These are phyloP conservation scores for Baryphthengus martii DNA, from an alignment of 2,113 vertebrate genomes.

Conservation along the genomic window DNA sequence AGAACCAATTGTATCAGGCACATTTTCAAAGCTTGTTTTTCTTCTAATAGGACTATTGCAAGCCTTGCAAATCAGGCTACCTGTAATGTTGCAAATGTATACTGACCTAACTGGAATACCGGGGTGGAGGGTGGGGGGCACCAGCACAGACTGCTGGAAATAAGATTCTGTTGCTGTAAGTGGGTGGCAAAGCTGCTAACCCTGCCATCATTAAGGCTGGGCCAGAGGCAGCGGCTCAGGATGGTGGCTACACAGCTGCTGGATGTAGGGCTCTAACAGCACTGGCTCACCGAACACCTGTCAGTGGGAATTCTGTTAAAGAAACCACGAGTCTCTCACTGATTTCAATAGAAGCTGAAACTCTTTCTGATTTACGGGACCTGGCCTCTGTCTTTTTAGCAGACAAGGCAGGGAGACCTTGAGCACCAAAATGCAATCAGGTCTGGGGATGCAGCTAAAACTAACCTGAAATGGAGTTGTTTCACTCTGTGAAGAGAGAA, in stretches of 20 bases:
- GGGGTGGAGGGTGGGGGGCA: background rate
- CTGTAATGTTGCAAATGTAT: background rate
- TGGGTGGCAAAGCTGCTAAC: background rate
- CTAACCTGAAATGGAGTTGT: background rate
- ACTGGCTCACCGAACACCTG: background rate
- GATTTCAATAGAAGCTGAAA: background rate
- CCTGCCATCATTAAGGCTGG: background rate
- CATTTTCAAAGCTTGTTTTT: background rate
- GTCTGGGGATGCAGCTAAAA: background rate
- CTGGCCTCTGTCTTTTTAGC: background rate
- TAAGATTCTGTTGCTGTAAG: accelerated
- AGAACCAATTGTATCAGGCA: background rate
- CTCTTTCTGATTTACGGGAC: background rate
- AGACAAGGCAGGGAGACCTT: background rate
- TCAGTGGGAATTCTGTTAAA: background rate
- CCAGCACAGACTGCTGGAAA: background rate
- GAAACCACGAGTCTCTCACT: accelerated
- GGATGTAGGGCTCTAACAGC: background rate
- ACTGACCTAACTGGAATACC: background rate
- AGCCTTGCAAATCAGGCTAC: background rate
- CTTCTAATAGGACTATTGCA: background rate
- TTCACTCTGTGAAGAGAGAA: background rate
- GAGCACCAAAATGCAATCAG: background rate
- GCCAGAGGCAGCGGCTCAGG: background rate
- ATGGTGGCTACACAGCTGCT: background rate